Conservation (phyloP, 1,140 invertebrate genomes). For the Lethrus apterus region DNA sequence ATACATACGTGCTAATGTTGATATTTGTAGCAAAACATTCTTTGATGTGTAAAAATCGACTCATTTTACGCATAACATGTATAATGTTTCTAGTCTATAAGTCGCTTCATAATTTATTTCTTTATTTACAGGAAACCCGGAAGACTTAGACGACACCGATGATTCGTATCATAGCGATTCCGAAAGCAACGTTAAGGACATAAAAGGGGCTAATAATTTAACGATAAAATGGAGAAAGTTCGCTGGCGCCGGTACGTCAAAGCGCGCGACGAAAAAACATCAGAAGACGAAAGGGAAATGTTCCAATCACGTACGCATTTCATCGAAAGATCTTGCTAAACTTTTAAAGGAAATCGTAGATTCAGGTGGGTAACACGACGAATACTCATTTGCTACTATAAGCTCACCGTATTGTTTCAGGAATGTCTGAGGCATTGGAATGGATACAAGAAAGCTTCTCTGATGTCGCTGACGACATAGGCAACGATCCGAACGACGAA, state of each 20-base stretch:
- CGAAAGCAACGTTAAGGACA: neutral
- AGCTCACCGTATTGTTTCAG: neutral
- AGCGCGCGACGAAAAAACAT: neutral
- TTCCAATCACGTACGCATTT: neutral
- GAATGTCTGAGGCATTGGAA: slow-evolving; percentile 46
- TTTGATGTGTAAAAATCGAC: too few relatives aligned
- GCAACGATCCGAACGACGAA: slow-evolving; percentile 43
- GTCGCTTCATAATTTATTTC: too few relatives aligned
- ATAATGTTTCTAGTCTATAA: too few relatives aligned
- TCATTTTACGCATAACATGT: too few relatives aligned
- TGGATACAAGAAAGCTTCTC: slow-evolving; percentile 55
- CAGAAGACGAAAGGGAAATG: neutral
- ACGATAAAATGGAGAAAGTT: neutral
- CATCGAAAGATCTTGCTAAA: slow-evolving; percentile 1
- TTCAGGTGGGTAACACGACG: slow-evolving; percentile 8
- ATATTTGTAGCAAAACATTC: too few relatives aligned
- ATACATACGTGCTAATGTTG: too few relatives aligned
- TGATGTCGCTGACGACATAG: slow-evolving; percentile 52
- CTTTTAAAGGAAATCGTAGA: slow-evolving; percentile 11
- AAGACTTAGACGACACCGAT: too few relatives aligned
- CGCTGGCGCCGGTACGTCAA: neutral
- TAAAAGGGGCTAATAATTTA: neutral
- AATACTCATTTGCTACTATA: neutral
- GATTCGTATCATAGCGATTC: neutral
- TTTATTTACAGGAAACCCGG: too few relatives aligned